phyloP scores from a whole-genome alignment of 2,113 vertebrate species.

The Rhinolophus sinicus region DNA sequence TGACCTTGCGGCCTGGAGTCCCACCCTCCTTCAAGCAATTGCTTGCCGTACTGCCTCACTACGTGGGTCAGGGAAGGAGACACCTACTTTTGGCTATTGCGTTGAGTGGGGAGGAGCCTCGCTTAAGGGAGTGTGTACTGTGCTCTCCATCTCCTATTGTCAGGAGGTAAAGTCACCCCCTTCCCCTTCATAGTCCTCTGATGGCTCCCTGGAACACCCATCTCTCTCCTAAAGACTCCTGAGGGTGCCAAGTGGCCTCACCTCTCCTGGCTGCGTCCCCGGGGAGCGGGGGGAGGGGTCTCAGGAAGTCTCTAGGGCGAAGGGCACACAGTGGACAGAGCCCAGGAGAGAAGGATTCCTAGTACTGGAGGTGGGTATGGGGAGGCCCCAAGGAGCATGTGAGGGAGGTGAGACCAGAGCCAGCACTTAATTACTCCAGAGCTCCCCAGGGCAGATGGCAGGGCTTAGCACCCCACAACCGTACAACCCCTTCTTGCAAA shows the following conservation, averaged over 20 bases:
- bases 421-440: conserved; percentile 46
- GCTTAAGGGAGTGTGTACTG: not conserved
- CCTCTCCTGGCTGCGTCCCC: not conserved
- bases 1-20: not conserved
- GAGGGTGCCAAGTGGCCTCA: conserved; percentile 4
- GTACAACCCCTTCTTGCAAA: not conserved
- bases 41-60: not conserved
- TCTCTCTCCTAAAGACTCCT: not conserved
- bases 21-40: not conserved
- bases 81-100: not conserved
- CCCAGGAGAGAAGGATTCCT: conserved; percentile 13
- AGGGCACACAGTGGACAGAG: conserved; percentile 13
- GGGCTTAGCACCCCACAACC: not conserved
- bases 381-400: not conserved
- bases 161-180: not conserved
- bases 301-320: conserved; percentile 54
- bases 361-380: not conserved
- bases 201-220: not conserved
- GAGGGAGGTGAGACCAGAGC: not conserved
- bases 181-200: not conserved
- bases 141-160: not conserved
- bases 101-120: not conserved
- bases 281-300: not conserved
- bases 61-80: not conserved
- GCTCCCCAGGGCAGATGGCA: not conserved